These are phyloP conservation scores for Ephialtes manifestator DNA, from an alignment of 2,888 invertebrate genomes.

Conservation along the genomic window DNA sequence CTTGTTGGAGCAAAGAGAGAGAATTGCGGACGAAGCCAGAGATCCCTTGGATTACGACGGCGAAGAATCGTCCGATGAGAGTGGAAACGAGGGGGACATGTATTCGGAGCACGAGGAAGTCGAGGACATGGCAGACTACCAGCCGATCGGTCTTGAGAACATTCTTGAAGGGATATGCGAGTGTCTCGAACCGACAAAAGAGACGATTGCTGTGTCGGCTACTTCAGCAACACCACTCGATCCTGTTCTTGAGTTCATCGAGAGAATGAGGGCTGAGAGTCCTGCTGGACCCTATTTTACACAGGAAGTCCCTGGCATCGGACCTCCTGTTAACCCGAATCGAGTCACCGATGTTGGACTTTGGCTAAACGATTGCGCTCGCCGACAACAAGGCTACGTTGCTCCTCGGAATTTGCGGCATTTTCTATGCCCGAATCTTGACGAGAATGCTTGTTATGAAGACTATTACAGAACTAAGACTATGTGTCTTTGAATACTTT, in stretches of 20 bases:
- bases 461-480: slow-evolving; percentile 38
- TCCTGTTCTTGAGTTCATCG: slow-evolving; percentile 76
- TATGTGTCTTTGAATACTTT: slow-evolving; percentile 6
- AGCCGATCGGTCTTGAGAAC: slow-evolving; percentile 70
- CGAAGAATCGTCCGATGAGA: slow-evolving; percentile 25
- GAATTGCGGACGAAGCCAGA: slow-evolving; percentile 29
- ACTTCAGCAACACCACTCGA: slow-evolving; percentile 53
- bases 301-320: slow-evolving; percentile 79
- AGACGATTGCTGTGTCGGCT: slow-evolving; percentile 46
- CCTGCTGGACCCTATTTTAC: slow-evolving; percentile 66
- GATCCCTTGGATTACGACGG: slow-evolving; percentile 51
- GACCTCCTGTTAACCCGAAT: slow-evolving; percentile 75
- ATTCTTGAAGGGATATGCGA: slow-evolving; percentile 74
- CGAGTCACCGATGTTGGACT: slow-evolving; percentile 77
- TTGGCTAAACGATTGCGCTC: slow-evolving; percentile 84
- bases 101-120: slow-evolving; percentile 52
- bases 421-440: slow-evolving; percentile 90
- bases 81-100: slow-evolving; percentile 38
- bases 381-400: slow-evolving; percentile 88
- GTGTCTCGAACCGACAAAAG: slow-evolving; percentile 73
- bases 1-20: slow-evolving; percentile 37
- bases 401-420: slow-evolving; percentile 91
- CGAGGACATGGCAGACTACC: slow-evolving; percentile 68
- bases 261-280: slow-evolving; percentile 76
- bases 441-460: slow-evolving; percentile 79